Evolutionary conservation across 2,888 invertebrate species (phyloP).

Genomic region (Drosophila prostipennis): DNA sequence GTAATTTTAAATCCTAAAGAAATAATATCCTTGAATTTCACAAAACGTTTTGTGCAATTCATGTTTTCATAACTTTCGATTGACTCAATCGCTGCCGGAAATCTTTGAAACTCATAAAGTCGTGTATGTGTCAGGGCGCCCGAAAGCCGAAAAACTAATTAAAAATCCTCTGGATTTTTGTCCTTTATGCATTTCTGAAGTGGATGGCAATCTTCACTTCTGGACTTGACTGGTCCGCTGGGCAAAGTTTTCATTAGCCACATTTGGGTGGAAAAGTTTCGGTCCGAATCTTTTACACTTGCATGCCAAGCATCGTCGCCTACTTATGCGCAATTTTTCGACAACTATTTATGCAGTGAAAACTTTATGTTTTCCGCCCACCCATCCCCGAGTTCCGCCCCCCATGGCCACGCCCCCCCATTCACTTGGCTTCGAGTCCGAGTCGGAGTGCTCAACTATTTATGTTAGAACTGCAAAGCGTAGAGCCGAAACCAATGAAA

Average conservation of each 20-base stretch:
- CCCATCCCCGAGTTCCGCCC: not conserved
- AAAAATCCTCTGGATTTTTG: conserved; percentile 42
- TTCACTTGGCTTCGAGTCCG: conserved; percentile 37
- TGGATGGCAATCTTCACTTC: conserved; percentile 27
- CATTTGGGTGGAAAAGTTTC: conserved; percentile 50
- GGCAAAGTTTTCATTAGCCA: conserved; percentile 64
- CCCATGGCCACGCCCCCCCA: conserved; percentile 27
- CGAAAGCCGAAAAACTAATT: conserved; percentile 35
- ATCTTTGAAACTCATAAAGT: conserved; percentile 6
- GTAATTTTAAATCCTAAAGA: too few relatives aligned
- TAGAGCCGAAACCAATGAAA: conserved; percentile 75
- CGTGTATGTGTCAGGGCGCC: conserved; percentile 8
- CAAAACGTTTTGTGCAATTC: too few relatives aligned
- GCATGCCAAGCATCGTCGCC: conserved; percentile 58
- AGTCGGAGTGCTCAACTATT: conserved; percentile 63
- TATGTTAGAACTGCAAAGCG: conserved; percentile 66
- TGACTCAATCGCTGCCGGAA: conserved; percentile 10
- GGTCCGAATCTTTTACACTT: conserved; percentile 64
- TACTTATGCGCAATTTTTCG: conserved; percentile 62
- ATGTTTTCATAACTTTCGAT: conserved; percentile 9
- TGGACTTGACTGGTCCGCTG: conserved; percentile 31
- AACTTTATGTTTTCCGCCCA: conserved; percentile 50
- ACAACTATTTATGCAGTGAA: conserved; percentile 63
- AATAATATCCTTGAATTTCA: not conserved
- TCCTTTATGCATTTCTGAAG: conserved; percentile 42